Evolutionary conservation across 2,113 vertebrate species (phyloP).

Genomic region (Anhinga anhinga): DNA sequence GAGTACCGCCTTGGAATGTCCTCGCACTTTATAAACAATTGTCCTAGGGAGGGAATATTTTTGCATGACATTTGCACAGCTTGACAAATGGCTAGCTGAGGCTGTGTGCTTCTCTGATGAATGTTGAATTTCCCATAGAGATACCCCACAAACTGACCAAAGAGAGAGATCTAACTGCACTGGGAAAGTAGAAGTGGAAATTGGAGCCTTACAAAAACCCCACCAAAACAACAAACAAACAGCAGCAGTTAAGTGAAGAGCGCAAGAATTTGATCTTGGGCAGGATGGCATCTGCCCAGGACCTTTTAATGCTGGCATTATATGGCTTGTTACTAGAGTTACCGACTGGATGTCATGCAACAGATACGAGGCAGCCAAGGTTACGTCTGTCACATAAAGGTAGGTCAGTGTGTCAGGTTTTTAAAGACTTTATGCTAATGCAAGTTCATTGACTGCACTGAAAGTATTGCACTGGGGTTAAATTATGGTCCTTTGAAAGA

Average conservation of each 20-base stretch:
- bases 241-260: conserved; percentile 27
- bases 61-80: conserved; percentile 59
- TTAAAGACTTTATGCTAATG: background rate
- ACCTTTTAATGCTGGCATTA: conserved; percentile 60
- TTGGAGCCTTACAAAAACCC: background rate
- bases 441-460: background rate
- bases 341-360: conserved; percentile 41
- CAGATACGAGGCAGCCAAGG: conserved; percentile 75
- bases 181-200: conserved; percentile 42
- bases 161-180: conserved; percentile 12
- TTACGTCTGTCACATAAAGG: conserved; percentile 85
- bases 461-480: background rate
- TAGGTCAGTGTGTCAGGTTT: conserved; percentile 71
- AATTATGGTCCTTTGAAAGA: background rate
- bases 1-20: conserved; percentile 71
- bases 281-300: conserved; percentile 66
- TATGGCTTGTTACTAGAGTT: conserved; percentile 60
- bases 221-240: background rate
- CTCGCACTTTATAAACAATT: conserved; percentile 66
- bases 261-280: background rate
- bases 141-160: conserved; percentile 43
- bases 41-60: conserved; percentile 58
- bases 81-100: conserved; percentile 64
- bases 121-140: conserved; percentile 13
- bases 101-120: conserved; percentile 63